These are phyloP conservation scores for Gymnobelideus leadbeateri DNA, from an alignment of 2,113 vertebrate genomes.

Conservation along the genomic window DNA sequence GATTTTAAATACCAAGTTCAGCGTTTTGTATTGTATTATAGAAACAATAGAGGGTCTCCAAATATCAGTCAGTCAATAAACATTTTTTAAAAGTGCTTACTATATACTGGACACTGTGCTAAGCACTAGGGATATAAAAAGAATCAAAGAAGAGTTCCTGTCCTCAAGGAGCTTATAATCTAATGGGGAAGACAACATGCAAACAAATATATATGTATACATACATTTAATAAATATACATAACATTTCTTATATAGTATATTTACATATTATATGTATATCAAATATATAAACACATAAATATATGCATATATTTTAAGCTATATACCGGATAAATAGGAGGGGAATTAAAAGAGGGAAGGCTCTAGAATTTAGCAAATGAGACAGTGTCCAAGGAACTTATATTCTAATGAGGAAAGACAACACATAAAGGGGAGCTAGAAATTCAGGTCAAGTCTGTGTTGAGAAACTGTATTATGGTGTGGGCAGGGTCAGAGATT, in stretches of 20 bases:
- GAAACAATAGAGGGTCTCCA: neutral
- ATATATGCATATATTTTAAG: neutral
- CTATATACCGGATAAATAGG: neutral
- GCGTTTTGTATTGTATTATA: neutral
- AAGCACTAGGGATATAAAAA: neutral
- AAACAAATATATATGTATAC: no score
- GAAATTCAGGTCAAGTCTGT: neutral
- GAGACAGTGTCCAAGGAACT: neutral
- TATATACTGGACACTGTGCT: neutral
- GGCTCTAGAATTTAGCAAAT: neutral
- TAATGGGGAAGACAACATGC: neutral
- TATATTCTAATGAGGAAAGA: neutral
- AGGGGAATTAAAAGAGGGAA: neutral
- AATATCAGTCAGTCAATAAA: neutral
- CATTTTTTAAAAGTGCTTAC: neutral
- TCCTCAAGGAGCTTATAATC: neutral
- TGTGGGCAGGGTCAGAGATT: neutral
- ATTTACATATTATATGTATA: neutral
- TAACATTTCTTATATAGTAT: no score
- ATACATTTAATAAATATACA: no score
- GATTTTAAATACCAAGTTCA: neutral
- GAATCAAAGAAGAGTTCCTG: neutral
- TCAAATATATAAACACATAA: neutral
- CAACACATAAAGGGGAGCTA: no score
- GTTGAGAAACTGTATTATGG: neutral